Conservation (phyloP, 2,888 invertebrate species). For the Phaedon cochleariae region DNA sequence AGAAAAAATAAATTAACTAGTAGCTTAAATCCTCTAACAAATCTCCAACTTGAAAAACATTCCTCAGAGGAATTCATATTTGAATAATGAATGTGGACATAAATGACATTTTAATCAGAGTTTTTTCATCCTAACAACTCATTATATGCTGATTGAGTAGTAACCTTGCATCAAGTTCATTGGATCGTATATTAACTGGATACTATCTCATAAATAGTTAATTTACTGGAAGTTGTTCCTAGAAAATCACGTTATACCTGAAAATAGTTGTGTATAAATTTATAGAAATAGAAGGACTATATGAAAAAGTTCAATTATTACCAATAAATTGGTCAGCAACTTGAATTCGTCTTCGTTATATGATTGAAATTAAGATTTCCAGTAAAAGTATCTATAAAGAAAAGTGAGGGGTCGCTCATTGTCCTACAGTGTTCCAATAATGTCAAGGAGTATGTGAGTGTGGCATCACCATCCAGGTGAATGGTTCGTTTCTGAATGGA, state of each 20-base stretch:
- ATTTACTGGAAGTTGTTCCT: background rate
- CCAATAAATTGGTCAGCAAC: too few relatives aligned
- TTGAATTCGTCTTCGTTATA: too few relatives aligned
- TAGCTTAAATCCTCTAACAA: background rate
- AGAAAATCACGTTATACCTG: conserved; percentile 5
- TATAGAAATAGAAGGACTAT: too few relatives aligned
- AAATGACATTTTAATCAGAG: conserved; percentile 27
- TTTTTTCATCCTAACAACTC: conserved; percentile 24
- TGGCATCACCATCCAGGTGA: too few relatives aligned
- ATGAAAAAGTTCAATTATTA: too few relatives aligned
- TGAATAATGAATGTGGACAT: conserved; percentile 25
- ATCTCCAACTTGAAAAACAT: conserved; percentile 4
- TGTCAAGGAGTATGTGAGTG: too few relatives aligned
- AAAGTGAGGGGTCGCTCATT: too few relatives aligned
- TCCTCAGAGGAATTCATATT: conserved; percentile 16
- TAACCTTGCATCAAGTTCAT: conserved; percentile 21
- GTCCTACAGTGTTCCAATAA: too few relatives aligned
- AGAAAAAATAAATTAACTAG: background rate
- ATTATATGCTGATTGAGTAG: conserved; percentile 29
- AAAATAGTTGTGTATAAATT: background rate
- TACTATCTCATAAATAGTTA: conserved; percentile 14
- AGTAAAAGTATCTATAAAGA: too few relatives aligned
- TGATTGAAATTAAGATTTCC: too few relatives aligned
- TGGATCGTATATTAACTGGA: conserved; percentile 12
- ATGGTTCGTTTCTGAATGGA: too few relatives aligned